These are phyloP conservation scores for Hoplostethus mediterraneus DNA, from an alignment of 2,797 vertebrate species.

Conservation along the genomic window DNA sequence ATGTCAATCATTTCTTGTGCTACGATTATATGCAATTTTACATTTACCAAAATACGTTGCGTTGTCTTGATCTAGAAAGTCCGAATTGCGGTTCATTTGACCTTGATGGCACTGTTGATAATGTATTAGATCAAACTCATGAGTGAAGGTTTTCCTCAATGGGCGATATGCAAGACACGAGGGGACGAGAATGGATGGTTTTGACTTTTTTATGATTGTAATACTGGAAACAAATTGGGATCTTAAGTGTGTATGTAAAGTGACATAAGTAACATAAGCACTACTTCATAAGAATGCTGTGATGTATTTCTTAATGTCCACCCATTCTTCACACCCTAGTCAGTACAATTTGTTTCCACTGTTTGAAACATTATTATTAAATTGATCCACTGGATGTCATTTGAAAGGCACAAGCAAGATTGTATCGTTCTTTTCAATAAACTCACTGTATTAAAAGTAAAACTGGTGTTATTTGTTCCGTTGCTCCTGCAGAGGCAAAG, in stretches of 20 bases:
- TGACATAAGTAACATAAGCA: background rate
- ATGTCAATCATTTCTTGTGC: constrained; percentile 43
- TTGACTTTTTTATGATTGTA: constrained; percentile 40
- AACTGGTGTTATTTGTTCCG: constrained; percentile 1
- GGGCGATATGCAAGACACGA: constrained; percentile 64
- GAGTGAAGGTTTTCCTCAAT: constrained; percentile 30
- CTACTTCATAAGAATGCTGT: background rate
- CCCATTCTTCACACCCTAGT: background rate
- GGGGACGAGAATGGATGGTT: constrained; percentile 51
- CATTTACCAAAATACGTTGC: background rate
- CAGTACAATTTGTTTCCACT: constrained; percentile 6
- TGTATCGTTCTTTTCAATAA: constrained; percentile 82
- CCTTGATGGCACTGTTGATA: constrained; percentile 2
- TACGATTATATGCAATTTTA: constrained; percentile 20
- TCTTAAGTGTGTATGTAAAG: background rate
- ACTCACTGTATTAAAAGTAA: constrained; percentile 69
- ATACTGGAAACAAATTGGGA: background rate
- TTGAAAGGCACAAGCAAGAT: constrained; percentile 62
- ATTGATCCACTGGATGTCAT: constrained; percentile 61
- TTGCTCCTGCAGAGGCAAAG: background rate
- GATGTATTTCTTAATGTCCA: background rate
- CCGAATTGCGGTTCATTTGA: no score
- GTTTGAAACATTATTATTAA: constrained; percentile 41
- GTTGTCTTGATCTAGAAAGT: constrained; percentile 25
- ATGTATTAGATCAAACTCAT: constrained; percentile 36